Conservation (phyloP, 2,888 invertebrate species). For the Girardia tigrina region DNA sequence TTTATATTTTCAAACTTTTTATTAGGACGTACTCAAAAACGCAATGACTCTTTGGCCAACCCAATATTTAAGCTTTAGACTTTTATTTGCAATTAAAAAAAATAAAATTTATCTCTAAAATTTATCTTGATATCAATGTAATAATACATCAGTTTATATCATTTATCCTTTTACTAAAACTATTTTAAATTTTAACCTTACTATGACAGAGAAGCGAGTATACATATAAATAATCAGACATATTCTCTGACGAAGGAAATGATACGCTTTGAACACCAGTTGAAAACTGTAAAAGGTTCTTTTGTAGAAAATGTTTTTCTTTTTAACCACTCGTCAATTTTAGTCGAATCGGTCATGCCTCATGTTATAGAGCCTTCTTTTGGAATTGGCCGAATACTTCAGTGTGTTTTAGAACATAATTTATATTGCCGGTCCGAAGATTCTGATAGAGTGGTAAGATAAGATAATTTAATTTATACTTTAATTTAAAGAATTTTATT, state of each 20-base stretch:
- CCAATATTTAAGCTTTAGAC: no score
- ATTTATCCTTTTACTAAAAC: background rate
- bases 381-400: constrained; percentile 36
- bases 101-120: no score
- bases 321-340: background rate
- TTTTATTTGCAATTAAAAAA: no score
- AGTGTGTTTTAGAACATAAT: constrained; percentile 35
- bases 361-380: constrained; percentile 37
- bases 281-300: background rate
- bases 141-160: background rate
- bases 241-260: background rate
- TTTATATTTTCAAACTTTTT: no score
- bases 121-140: no score
- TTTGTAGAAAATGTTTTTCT: background rate
- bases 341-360: constrained; percentile 28
- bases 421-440: constrained; percentile 17
- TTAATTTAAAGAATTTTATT: no score
- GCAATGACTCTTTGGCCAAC: no score
- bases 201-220: background rate
- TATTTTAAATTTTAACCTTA: background rate
- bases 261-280: background rate
- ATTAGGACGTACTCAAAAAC: no score
- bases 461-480: background rate
- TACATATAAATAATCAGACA: background rate
- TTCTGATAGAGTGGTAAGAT: background rate